phyloP scores from a whole-genome alignment of 2,888 invertebrate genomes.

The Lingula anatina region DNA sequence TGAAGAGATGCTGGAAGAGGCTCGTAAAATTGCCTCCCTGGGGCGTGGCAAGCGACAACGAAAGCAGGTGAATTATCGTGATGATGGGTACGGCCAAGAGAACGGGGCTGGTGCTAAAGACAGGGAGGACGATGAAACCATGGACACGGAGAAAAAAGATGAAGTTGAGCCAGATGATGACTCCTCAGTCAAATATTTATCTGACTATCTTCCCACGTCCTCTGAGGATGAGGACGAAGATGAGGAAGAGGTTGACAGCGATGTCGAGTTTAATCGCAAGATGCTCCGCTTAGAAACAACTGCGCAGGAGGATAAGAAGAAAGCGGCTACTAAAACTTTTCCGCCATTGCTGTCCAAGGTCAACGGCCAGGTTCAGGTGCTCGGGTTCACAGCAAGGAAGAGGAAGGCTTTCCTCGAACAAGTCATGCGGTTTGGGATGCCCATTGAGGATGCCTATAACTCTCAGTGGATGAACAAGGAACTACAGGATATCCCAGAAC shows the following conservation, averaged over 20 bases:
- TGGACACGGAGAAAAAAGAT: no score
- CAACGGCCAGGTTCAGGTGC: constrained; percentile 92
- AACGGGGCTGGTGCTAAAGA: no score
- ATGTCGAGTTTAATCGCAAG: no score
- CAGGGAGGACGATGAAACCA: no score
- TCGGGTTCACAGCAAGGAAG: constrained; percentile 97
- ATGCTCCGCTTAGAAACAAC: constrained; percentile 56
- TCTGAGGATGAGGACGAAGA: no score
- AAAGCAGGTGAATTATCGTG: no score
- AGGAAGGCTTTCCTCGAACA: constrained; percentile 98
- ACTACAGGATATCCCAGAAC: constrained; percentile 93
- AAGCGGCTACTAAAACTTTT: constrained; percentile 81
- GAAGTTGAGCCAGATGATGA: no score
- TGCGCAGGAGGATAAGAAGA: constrained; percentile 72
- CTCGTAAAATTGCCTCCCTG: constrained; percentile 73
- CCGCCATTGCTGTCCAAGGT: constrained; percentile 95
- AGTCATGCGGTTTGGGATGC: constrained; percentile 99
- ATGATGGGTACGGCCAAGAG: no score
- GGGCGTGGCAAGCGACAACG: constrained; percentile 88
- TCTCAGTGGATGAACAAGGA: constrained; percentile 99
- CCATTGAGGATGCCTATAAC: constrained; percentile 98
- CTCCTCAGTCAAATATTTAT: no score
- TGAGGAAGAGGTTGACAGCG: no score
- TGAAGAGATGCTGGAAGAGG: no score
- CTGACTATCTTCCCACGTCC: no score